These are phyloP conservation scores for Ptychochromis oligacanthus DNA, from an alignment of 2,113 vertebrate species.

Conservation along the genomic window DNA sequence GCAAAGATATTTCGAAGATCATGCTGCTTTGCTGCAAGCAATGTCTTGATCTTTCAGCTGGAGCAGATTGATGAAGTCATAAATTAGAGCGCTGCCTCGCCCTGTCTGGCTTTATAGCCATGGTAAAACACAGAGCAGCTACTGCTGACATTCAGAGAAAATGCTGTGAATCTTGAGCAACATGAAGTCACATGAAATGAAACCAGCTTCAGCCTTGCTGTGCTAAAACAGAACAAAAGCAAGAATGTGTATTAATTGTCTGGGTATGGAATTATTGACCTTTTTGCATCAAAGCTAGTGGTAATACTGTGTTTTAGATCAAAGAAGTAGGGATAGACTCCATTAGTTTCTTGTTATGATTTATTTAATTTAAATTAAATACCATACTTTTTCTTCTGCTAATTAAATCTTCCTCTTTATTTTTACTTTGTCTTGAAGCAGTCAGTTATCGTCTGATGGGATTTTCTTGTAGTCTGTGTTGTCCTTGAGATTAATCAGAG, in stretches of 20 bases:
- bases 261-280: background rate
- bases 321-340: background rate
- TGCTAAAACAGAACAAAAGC: background rate
- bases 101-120: constrained; percentile 47
- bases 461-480: too few species aligned
- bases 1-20: constrained; percentile 15
- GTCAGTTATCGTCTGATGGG: too few species aligned
- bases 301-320: background rate
- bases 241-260: background rate
- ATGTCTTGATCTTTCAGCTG: constrained; percentile 18
- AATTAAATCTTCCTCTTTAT: background rate
- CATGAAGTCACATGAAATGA: background rate
- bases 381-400: background rate
- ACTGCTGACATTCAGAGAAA: constrained; percentile 3
- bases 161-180: background rate
- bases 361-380: too few species aligned
- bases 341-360: background rate
- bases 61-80: constrained; percentile 60
- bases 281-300: background rate
- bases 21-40: constrained; percentile 12
- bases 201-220: background rate
- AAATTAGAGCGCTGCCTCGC: constrained; percentile 48
- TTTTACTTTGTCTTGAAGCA: too few species aligned
- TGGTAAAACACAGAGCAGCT: constrained; percentile 22
- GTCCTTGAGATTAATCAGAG: too few species aligned